These are phyloP conservation scores for Cyprinodon tularosa DNA, from an alignment of 2,113 vertebrate genomes.

Conservation along the genomic window DNA sequence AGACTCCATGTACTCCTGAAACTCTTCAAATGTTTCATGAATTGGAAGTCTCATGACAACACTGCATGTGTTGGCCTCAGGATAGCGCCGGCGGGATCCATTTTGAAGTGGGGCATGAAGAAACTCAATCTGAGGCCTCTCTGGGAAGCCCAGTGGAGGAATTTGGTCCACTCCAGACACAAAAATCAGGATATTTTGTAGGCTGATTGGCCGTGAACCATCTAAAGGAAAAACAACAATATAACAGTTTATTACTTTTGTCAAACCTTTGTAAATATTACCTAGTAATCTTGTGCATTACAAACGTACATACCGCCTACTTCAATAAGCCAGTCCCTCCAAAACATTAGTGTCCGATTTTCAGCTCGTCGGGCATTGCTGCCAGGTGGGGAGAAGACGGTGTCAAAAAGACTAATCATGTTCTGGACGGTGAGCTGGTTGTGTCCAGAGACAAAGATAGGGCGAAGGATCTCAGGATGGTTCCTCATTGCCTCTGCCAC, in stretches of 20 bases:
- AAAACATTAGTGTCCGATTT: not conserved
- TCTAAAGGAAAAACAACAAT: not conserved
- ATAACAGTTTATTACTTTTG: not conserved
- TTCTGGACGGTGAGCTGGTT: not conserved
- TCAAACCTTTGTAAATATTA: not conserved
- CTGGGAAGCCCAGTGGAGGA: not conserved
- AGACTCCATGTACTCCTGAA: not conserved
- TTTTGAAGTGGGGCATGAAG: not conserved
- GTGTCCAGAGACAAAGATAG: not conserved
- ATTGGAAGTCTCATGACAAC: not conserved
- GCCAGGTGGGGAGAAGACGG: constrained; percentile 1
- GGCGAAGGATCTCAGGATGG: not conserved
- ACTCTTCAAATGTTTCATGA: not conserved
- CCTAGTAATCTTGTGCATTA: not conserved
- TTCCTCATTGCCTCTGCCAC: not conserved
- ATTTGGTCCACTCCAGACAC: not conserved
- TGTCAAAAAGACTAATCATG: not conserved
- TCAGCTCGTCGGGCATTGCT: not conserved
- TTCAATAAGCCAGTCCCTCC: not conserved
- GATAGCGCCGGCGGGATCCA: not conserved
- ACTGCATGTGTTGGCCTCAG: too few species aligned
- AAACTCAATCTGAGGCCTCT: not conserved
- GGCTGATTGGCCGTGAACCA: not conserved
- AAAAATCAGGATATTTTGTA: not conserved
- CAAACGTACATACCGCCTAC: not conserved